A percentile compares a stretch with the other conserved stretches of the same genome.
Evolutionary conservation across 1,140 invertebrate genomes (phyloP).

Genomic region (Bombyx mori): DNA sequence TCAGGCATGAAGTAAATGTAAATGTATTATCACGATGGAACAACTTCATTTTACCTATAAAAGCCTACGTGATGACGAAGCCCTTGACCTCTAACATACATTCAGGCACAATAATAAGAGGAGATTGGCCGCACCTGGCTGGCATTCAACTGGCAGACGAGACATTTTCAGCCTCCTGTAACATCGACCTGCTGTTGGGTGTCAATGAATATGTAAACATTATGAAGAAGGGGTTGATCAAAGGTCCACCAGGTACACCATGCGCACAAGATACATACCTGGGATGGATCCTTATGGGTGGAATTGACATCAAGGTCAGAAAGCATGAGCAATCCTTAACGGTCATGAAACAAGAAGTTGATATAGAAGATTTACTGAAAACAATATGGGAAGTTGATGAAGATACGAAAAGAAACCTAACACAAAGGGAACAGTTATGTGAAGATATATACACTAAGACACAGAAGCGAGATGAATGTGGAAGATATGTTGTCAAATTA

Average conservation of each 20-base stretch:
- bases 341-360: slow-evolving; percentile 21
- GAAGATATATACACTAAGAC: slow-evolving; percentile 22
- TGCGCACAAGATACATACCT: slow-evolving; percentile 30
- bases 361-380: slow-evolving; percentile 18
- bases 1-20: too few species aligned
- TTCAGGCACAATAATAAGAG: slow-evolving; percentile 12
- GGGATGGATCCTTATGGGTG: slow-evolving; percentile 35
- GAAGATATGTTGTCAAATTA: slow-evolving; percentile 19
- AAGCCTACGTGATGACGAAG: too few species aligned
- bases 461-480: slow-evolving; percentile 13
- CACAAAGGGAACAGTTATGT: slow-evolving; percentile 19
- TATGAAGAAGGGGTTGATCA: slow-evolving; percentile 19
- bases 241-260: slow-evolving; percentile 22
- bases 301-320: slow-evolving; percentile 6
- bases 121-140: slow-evolving; percentile 24
- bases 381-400: slow-evolving; percentile 21
- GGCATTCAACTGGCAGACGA: slow-evolving; percentile 26
- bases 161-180: slow-evolving; percentile 14
- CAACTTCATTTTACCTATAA: too few species aligned
- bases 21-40: too few species aligned
- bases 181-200: slow-evolving; percentile 28
- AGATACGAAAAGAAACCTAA: slow-evolving; percentile 18
- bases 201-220: slow-evolving; percentile 27
- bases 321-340: slow-evolving; percentile 10
- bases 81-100: too few species aligned